Conservation (phyloP, 2,113 vertebrate genomes). For the Oceanites oceanicus region DNA sequence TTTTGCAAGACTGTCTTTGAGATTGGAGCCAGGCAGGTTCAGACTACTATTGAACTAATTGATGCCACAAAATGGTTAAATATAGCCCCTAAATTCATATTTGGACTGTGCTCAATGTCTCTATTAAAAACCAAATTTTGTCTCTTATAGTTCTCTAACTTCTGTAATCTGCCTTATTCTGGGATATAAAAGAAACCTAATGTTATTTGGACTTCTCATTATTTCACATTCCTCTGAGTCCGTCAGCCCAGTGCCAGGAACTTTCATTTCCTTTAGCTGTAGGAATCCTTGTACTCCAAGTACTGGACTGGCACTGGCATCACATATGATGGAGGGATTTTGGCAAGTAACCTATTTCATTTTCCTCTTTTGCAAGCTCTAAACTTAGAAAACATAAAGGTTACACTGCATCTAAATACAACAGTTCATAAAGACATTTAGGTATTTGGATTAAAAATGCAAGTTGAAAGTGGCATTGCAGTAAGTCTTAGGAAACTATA, state of each 20-base stretch:
- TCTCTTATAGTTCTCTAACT: background rate
- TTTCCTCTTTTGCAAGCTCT: background rate
- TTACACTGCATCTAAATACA: background rate
- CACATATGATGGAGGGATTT: background rate
- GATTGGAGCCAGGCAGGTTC: background rate
- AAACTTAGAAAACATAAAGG: background rate
- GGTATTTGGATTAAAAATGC: background rate
- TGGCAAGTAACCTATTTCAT: background rate
- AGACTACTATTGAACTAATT: background rate
- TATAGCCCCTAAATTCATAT: background rate
- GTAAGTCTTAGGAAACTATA: background rate
- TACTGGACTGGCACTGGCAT: fast-evolving
- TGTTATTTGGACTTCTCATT: background rate
- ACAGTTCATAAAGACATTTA: background rate
- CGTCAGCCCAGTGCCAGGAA: background rate
- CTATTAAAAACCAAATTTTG: background rate
- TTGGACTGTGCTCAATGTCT: background rate
- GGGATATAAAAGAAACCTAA: background rate
- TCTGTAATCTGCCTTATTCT: background rate
- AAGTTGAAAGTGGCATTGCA: background rate
- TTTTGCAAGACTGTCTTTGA: background rate
- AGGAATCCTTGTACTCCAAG: background rate
- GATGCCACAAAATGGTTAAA: background rate
- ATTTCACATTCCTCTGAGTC: background rate
- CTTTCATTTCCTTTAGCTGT: background rate